A percentile compares a stretch with the other conserved stretches of the same genome.
These are phyloP conservation scores for Baronia brevicornis DNA, from an alignment of 2,888 invertebrate species.

Conservation along the genomic window DNA sequence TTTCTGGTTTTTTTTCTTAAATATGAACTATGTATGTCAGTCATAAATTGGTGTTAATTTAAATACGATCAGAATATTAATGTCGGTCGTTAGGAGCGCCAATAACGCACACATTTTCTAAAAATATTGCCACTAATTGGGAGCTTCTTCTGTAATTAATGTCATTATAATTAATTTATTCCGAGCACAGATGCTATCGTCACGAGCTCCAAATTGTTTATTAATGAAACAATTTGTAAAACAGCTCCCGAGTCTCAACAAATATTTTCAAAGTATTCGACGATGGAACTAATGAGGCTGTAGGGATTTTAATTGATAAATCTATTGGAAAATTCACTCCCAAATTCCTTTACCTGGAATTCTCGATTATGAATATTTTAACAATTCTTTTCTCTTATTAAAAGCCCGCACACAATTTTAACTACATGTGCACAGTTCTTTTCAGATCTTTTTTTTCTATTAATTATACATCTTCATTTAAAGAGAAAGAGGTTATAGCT, in stretches of 20 bases:
- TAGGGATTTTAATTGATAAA: constrained; percentile 54
- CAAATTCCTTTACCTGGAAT: constrained; percentile 19
- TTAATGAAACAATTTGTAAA: constrained; percentile 57
- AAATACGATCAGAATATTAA: constrained; percentile 12
- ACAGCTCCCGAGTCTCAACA: constrained; percentile 33
- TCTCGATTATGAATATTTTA: constrained; percentile 26
- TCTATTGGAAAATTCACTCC: constrained; percentile 18
- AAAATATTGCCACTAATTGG: constrained; percentile 41
- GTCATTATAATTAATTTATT: constrained; percentile 60
- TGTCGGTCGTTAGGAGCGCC: constrained; percentile 4
- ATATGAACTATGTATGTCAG: too few species aligned
- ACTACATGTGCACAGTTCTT: constrained; percentile 11
- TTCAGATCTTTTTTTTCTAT: neutral
- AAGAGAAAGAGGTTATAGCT: too few species aligned
- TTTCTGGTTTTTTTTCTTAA: too few species aligned
- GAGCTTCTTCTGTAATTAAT: constrained; percentile 42
- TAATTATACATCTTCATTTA: neutral
- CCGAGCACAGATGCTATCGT: constrained; percentile 45
- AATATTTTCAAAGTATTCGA: constrained; percentile 39
- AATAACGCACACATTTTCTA: constrained; percentile 17
- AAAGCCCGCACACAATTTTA: constrained; percentile 20
- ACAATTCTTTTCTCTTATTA: constrained; percentile 24
- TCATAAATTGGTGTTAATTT: constrained; percentile 10
- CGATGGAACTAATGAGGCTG: constrained; percentile 33
- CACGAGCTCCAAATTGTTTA: constrained; percentile 42